Evolutionary conservation across 2,113 vertebrate genomes (phyloP).

Genomic region (Oplegnathus fasciatus): DNA sequence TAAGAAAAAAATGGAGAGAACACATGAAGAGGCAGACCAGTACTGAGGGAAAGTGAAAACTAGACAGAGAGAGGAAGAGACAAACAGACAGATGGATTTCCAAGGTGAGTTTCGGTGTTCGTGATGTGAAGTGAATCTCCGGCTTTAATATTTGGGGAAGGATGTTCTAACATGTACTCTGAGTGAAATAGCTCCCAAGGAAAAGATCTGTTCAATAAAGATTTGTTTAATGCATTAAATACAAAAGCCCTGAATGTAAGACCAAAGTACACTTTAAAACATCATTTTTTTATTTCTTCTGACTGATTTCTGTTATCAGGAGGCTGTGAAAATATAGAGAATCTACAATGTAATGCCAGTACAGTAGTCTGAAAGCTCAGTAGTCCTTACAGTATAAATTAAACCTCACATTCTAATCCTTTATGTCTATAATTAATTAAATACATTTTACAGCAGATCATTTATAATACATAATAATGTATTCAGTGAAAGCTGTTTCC

Average conservation of each 20-base stretch:
- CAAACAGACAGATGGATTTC: not conserved
- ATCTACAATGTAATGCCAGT: not conserved
- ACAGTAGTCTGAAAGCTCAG: not conserved
- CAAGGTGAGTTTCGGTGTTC: not conserved
- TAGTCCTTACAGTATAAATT: not conserved
- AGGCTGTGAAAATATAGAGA: not conserved
- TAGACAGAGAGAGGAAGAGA: not conserved
- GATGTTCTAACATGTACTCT: not conserved
- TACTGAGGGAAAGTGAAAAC: not conserved
- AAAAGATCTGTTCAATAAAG: not conserved
- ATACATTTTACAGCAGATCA: not conserved
- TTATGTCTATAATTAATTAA: not conserved
- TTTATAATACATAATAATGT: not conserved
- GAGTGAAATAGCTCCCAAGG: not conserved
- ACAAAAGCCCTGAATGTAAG: too few species aligned
- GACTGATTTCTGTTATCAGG: not conserved
- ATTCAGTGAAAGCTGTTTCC: not conserved
- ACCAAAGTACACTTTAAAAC: not conserved
- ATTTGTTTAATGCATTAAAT: not conserved
- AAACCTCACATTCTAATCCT: not conserved
- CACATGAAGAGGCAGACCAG: not conserved
- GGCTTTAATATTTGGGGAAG: not conserved
- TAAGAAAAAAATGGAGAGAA: too few species aligned
- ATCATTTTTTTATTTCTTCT: not conserved
- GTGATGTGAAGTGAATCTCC: not conserved